Evolutionary conservation across 2,797 vertebrate genomes (phyloP).

Genomic region (Gymnodraco acuticeps): DNA sequence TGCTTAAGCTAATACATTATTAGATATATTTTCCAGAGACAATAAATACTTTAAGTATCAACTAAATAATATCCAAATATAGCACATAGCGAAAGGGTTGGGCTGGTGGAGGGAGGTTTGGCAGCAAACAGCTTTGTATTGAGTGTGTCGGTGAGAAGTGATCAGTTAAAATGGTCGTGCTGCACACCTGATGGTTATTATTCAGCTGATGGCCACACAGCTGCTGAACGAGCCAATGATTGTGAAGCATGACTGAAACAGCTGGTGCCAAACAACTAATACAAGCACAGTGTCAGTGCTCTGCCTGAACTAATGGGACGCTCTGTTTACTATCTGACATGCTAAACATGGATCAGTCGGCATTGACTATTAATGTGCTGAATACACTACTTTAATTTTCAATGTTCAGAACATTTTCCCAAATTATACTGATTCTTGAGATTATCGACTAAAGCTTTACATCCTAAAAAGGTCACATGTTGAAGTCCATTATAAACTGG

Average conservation of each 20-base stretch:
- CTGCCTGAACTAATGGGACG: neutral
- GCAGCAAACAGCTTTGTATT: neutral
- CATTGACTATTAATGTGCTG: neutral
- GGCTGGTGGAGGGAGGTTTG: neutral
- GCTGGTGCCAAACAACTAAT: slow-evolving; percentile 1
- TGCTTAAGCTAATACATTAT: neutral
- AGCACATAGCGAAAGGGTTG: neutral
- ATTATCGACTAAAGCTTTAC: neutral
- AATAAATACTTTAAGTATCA: neutral
- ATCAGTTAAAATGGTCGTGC: neutral
- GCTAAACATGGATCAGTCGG: neutral
- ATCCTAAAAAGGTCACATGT: neutral
- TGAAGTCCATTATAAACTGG: neutral
- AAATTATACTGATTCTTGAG: neutral
- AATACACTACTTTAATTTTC: neutral
- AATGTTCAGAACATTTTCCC: neutral
- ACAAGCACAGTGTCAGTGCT: neutral
- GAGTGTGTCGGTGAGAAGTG: neutral
- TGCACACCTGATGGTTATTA: slow-evolving; percentile 4
- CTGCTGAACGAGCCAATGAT: slow-evolving; percentile 13
- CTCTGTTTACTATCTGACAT: neutral
- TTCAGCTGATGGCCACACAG: slow-evolving; percentile 27
- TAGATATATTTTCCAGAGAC: neutral
- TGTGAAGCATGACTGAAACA: slow-evolving; percentile 10
- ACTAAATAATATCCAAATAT: neutral